These are phyloP conservation scores for Rhegmatorhina hoffmannsi DNA, from an alignment of 2,113 vertebrate genomes.

Conservation along the genomic window DNA sequence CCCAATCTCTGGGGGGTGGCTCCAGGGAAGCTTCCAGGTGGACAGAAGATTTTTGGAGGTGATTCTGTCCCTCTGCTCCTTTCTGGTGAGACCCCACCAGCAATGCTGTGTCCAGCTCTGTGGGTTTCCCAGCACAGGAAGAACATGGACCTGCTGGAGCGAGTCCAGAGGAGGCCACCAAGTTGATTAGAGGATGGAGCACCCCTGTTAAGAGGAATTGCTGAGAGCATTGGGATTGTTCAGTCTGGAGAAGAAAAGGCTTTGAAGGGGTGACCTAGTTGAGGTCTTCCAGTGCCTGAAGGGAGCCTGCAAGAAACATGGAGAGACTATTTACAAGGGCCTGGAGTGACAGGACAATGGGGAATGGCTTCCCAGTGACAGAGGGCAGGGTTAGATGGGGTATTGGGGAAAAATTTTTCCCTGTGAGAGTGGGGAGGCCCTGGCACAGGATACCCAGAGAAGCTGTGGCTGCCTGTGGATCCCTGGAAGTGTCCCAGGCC, in stretches of 20 bases:
- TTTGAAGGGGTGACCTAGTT: background rate
- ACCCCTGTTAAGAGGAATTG: background rate
- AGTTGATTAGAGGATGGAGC: background rate
- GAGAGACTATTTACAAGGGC: background rate
- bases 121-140: background rate
- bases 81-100: background rate
- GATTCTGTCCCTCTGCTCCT: background rate
- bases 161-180: background rate
- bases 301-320: background rate
- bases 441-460: background rate
- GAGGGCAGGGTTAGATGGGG: background rate
- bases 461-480: background rate
- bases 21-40: background rate
- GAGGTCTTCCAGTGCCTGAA: background rate
- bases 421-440: accelerated
- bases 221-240: background rate
- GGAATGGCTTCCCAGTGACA: background rate
- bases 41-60: background rate
- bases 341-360: background rate
- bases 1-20: background rate
- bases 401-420: accelerated
- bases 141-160: background rate
- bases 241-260: background rate
- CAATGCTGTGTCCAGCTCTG: background rate
- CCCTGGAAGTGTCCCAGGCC: background rate